Percentiles rank a stretch among this genome's conserved stretches.
phyloP scores from a whole-genome alignment of 2,888 invertebrate species.

The Harpalus rufipes region DNA sequence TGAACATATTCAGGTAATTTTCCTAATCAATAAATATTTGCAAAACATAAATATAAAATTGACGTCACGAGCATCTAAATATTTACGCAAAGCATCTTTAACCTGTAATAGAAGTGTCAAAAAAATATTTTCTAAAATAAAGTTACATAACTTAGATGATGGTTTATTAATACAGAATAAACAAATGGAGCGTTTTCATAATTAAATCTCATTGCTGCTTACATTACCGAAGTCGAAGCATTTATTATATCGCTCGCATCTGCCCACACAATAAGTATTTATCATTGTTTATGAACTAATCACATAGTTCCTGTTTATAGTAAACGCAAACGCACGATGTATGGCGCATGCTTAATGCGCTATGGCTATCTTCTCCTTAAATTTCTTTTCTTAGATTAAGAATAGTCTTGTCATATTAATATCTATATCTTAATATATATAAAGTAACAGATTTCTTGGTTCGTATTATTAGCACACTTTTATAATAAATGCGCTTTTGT shows the following conservation, averaged over 20 bases:
- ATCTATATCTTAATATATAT: too few species aligned
- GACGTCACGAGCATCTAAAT: constrained; percentile 1
- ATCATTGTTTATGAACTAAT: constrained; percentile 66
- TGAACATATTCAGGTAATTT: constrained; percentile 2
- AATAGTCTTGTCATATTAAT: background rate
- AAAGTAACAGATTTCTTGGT: too few species aligned
- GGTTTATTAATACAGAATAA: constrained; percentile 3
- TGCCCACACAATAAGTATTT: constrained; percentile 53
- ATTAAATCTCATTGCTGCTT: constrained; percentile 24
- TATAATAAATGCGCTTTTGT: too few species aligned
- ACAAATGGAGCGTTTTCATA: background rate
- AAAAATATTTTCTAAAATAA: background rate
- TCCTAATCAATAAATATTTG: constrained; percentile 9
- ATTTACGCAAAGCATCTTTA: constrained; percentile 10
- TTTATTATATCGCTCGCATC: constrained; percentile 45
- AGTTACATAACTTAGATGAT: background rate
- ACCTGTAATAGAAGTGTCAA: constrained; percentile 2
- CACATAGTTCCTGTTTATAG: constrained; percentile 65
- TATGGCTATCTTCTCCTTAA: background rate
- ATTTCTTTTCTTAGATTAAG: background rate
- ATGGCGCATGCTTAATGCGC: constrained; percentile 17
- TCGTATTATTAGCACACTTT: too few species aligned
- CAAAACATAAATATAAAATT: constrained; percentile 22
- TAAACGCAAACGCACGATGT: constrained; percentile 37
- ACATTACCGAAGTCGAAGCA: constrained; percentile 48